Base-by-base conservation (phyloP, 2,113 vertebrate genomes). In the Anolis sagrei region DNA sequence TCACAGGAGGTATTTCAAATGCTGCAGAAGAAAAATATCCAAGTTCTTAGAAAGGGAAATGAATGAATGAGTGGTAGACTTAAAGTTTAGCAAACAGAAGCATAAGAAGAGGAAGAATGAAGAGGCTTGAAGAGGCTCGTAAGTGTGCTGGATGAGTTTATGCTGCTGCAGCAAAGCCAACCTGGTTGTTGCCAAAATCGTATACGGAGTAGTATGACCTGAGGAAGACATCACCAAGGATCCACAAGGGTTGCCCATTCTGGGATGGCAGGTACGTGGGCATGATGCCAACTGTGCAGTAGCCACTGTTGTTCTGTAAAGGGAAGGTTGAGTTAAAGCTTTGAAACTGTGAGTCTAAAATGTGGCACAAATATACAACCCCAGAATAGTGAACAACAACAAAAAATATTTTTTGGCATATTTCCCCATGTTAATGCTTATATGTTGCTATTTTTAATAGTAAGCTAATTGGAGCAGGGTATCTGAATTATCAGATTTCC, bases 131-230 rank as follows among this genome's bases (percentile, higher is more conserved):
- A 62, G 9, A 7, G 7, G n/a, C 4, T 7, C 10, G 61, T 25
- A 44, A 1, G 25, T n/a, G 4, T n/a, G 25, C n/a, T 16, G 27
- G n/a, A 39, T 25, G 64, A 10, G 1, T n/a, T 90, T 75, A 92
- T 29, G 62, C 93, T 36, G 83, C 90, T 32, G 76, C 10, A 25
- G 93, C 93, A 32, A 94, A 94, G 54, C 90, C 93, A 64, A 94
- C 54, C 34, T 48, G 87, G 75, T 91, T 92, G 76, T 92, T 93
- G 62, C 89, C 90, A 78, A 91, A n/a, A 64, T 94, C 92, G 1
- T 92, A 94, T 73, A 94, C 83, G 1, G 93, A 92, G 62, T 94
- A 93, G 81, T 92, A 94, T 61, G 86, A 76, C 82, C 93, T 64
- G 51, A 92, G 86, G 87, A 85, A 90, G 61, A 92, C 74, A 29